phyloP scores from a whole-genome alignment of 2,113 vertebrate species.

The Passer domesticus region DNA sequence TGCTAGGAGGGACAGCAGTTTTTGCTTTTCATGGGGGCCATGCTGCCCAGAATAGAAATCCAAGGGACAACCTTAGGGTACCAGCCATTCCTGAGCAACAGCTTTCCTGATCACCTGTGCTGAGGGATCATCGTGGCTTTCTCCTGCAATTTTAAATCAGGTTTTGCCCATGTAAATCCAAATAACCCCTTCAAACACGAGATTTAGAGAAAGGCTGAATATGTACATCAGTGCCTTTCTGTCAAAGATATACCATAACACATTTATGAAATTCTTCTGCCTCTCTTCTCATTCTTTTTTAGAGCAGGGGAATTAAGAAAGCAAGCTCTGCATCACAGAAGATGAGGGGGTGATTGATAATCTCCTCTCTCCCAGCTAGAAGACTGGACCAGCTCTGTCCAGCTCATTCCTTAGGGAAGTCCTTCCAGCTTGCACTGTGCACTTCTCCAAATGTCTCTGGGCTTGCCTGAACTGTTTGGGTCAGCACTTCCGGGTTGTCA shows the following conservation, averaged over 20 bases:
- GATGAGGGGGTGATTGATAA: not conserved
- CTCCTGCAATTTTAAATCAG: not conserved
- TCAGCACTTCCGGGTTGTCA: not conserved
- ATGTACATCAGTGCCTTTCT: not conserved
- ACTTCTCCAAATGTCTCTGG: fast-evolving
- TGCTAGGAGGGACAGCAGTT: not conserved
- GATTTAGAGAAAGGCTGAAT: not conserved
- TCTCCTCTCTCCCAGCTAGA: not conserved
- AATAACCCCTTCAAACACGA: not conserved
- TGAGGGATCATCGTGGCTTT: not conserved
- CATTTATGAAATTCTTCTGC: not conserved
- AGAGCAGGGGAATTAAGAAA: not conserved
- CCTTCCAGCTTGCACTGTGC: not conserved
- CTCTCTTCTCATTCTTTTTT: not conserved
- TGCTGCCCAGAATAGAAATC: not conserved
- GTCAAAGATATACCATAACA: not conserved
- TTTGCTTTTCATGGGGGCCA: not conserved
- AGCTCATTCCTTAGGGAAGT: not conserved
- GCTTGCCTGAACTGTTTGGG: not conserved
- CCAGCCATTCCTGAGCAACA: not conserved
- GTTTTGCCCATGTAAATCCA: not conserved
- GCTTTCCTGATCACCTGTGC: not conserved
- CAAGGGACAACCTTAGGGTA: not conserved
- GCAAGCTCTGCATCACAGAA: not conserved
- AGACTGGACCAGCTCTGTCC: not conserved